Evolutionary conservation across 2,797 vertebrate genomes (phyloP).

Genomic region (Enteromius trimaculatus): DNA sequence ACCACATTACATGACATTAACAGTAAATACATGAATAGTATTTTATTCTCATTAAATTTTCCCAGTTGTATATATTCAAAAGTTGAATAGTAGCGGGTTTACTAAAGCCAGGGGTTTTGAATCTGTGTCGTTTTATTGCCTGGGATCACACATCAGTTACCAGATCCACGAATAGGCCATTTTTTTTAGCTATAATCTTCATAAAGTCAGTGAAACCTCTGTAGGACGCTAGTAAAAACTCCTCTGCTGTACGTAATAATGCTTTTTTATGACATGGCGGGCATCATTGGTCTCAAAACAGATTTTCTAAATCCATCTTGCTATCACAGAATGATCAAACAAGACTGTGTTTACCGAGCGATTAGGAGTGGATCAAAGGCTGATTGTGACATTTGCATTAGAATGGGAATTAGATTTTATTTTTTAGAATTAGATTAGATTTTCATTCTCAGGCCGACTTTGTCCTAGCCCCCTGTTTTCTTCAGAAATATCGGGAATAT

Average conservation of each 20-base stretch:
- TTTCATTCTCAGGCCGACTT: conserved; percentile 63
- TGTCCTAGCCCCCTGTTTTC: conserved; percentile 50
- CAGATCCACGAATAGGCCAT: neutral
- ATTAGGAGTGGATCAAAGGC: conserved; percentile 74
- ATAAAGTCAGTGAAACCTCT: neutral
- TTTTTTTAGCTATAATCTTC: neutral
- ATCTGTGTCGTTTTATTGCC: neutral
- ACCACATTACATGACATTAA: neutral
- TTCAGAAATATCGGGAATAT: neutral
- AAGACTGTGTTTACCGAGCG: conserved; percentile 71
- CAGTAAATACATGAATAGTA: neutral
- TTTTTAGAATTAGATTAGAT: no score
- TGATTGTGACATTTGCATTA: conserved; percentile 72
- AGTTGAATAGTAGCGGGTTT: neutral
- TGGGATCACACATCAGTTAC: neutral
- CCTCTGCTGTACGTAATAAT: neutral
- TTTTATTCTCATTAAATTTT: neutral
- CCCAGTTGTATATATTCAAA: neutral
- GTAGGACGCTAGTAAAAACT: conserved; percentile 23
- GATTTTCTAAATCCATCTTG: conserved; percentile 71
- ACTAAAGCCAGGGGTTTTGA: neutral
- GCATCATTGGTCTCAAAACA: conserved; percentile 62
- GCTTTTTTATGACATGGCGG: conserved; percentile 19
- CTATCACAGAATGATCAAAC: conserved; percentile 70
- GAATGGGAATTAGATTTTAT: conserved; percentile 62